Evolutionary conservation across 2,797 vertebrate species (phyloP), one percentile per base, ranked within the genome.

Genomic region (Diglossa cyanea): DNA sequence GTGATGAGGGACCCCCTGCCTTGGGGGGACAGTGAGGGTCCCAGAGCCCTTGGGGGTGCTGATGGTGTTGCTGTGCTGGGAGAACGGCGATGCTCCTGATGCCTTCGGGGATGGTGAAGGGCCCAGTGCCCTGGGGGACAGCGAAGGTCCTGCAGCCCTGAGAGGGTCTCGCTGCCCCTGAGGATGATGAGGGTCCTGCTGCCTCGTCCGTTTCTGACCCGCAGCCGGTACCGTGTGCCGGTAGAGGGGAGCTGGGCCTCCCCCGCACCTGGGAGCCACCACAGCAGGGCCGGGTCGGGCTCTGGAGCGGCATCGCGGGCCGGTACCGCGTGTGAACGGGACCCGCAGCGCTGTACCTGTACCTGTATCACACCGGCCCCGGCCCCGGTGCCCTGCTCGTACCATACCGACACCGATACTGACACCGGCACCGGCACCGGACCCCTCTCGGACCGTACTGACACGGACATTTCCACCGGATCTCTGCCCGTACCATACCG

Each of bases 391-490:
- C 11, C 53, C 44, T 44, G 25, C 53, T 35, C 4, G 51, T 12
- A 31, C 62, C 10, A 19, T 65, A 54, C 3, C 20, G 30, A 30
- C 26, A 30, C 26, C 26, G 48, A 20, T 6, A 44, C 26, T 6
- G 16, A 3, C 16, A 50, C 48, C 48, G 16, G 26, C 17, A 40
- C 39, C 39, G 14, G 6, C 14, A 51, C 50, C 28, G 17, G 28
- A 31, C 17, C 17, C 6, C 17, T 47, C 6, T 7, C 26, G 16
- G 2, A 4, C 54, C 10, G 5, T 8, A 50, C 7, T 3, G 44
- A 48, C 26, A 72, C n/a, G 8, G 51, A 30, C 2, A 48, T 12
- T 5, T 1, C 2, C 19, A 17, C 21, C 6, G 13, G 3, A 25
- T 2, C 54, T 1, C 17, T 75, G 28, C 35, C 8, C 5, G 17